These are phyloP conservation scores for Pyrgus malvae DNA, from an alignment of 2,888 invertebrate species.

Conservation along the genomic window DNA sequence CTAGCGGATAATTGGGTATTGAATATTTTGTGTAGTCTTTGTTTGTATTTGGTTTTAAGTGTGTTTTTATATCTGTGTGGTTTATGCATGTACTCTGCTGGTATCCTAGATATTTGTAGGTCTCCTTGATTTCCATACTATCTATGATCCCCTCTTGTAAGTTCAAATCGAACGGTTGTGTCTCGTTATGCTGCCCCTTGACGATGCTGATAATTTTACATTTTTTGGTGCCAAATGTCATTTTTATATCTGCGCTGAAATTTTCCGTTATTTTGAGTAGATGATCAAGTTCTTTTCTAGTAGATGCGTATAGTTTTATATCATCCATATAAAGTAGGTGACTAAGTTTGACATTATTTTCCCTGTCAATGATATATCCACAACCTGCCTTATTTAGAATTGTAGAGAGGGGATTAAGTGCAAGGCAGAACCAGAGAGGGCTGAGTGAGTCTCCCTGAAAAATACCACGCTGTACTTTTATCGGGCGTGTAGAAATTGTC, in stretches of 20 bases:
- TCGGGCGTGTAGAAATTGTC: not conserved
- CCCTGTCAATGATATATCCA: not conserved
- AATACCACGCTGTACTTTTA: conserved; percentile 12
- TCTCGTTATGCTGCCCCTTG: conserved; percentile 8
- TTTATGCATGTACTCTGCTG: conserved; percentile 3
- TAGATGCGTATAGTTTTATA: conserved; percentile 18
- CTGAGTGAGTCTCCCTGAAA: too few species aligned
- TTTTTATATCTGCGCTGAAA: conserved; percentile 1
- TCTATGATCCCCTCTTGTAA: conserved; percentile 8
- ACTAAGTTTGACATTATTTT: not conserved
- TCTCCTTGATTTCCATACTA: conserved; percentile 7
- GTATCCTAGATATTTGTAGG: conserved; percentile 24
- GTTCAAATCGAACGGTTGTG: not conserved
- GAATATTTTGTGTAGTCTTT: conserved; percentile 7
- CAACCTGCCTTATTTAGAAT: conserved; percentile 1
- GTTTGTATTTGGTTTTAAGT: conserved; percentile 12
- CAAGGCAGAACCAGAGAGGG: too few species aligned
- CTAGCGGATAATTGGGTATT: conserved; percentile 19
- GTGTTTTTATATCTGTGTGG: conserved; percentile 16
- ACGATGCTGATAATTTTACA: conserved; percentile 12
- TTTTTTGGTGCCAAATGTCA: conserved; percentile 13
- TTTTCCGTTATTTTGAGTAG: conserved; percentile 12
- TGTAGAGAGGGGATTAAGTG: conserved; percentile 6
- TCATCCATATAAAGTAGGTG: conserved; percentile 1
- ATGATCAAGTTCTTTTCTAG: conserved; percentile 4